Evolutionary conservation across 2,888 invertebrate species (phyloP).

Genomic region (Limulus polyphemus): DNA sequence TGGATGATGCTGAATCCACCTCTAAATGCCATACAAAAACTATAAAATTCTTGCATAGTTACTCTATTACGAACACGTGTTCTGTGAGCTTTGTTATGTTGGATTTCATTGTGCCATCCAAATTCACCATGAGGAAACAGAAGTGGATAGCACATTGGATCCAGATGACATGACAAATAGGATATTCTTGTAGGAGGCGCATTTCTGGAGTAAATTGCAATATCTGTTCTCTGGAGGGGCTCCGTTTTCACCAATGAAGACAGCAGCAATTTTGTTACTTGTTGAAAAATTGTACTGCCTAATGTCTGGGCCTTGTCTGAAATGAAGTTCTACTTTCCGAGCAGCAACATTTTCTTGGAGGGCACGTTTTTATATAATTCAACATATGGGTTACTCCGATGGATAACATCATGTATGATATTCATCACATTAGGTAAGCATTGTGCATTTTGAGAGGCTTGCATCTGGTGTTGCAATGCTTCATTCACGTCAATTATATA

Average conservation of each 20-base stretch:
- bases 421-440: background rate
- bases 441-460: background rate
- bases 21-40: background rate
- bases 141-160: slow-evolving; percentile 3
- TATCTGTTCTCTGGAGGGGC: background rate
- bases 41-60: background rate
- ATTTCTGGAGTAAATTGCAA: background rate
- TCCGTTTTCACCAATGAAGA: background rate
- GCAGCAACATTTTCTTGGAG: background rate
- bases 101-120: background rate
- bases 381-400: background rate
- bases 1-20: slow-evolving; percentile 25
- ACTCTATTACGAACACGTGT: too few relatives aligned
- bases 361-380: background rate
- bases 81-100: background rate
- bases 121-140: background rate
- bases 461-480: background rate
- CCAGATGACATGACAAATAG: too few relatives aligned
- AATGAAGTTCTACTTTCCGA: too few relatives aligned
- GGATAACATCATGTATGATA: background rate
- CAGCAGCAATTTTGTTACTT: background rate
- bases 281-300: background rate
- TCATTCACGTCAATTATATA: background rate
- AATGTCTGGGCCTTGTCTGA: too few relatives aligned
- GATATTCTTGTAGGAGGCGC: too few relatives aligned